Evolutionary conservation across 23 tunicate genomes (phyloP), one percentile per base, ranked within the genome.

Genomic region (Diplosoma virens): DNA sequence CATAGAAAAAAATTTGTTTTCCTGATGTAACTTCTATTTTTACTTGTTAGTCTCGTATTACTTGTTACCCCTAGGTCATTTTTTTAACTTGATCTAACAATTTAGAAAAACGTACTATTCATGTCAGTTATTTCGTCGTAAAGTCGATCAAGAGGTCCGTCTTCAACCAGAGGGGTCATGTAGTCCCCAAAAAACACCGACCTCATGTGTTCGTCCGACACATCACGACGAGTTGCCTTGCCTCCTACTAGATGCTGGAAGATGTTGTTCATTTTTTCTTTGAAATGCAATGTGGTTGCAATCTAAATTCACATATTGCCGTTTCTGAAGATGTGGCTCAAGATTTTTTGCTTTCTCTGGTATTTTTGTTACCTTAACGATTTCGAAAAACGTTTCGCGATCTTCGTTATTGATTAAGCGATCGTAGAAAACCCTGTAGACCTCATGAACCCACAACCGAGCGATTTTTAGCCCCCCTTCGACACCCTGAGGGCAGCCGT

Each of bases 381-480:
- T 82, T 9, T 81, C 87, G 60, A 89, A 89, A 31, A 89, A 89
- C 0, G 81, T 78, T 5, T 89, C 80, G 32, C 96, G 58, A 56
- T 89, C 96, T 77, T 82, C 69, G 61, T 89, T 78, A 53, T 89
- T 87, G 7, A 89, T 84, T 18, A 89, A 77, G 9, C 96, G 76
- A 54, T 89, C 96, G 34, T 89, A 89, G 59, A 89, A 89, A 2
- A 89, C 96, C 2, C 96, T 77, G 60, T 89, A 89, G 53, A 89
- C 96, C 63, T 89, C 96, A 60, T 89, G 96, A 16, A 89, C 84
- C 96, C 96, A 89, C 47, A 89, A 55, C 1, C 96, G 80, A 53
- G 88, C 84, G 23, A 89, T 59, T 52, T 89, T 89, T 30, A 80
- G 63, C 28, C 88, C 88, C 2, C 96, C 96, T 2, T 50, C 69